These are phyloP conservation scores for Antheraea mylitta DNA, from an alignment of 1,140 invertebrate species.

Conservation along the genomic window DNA sequence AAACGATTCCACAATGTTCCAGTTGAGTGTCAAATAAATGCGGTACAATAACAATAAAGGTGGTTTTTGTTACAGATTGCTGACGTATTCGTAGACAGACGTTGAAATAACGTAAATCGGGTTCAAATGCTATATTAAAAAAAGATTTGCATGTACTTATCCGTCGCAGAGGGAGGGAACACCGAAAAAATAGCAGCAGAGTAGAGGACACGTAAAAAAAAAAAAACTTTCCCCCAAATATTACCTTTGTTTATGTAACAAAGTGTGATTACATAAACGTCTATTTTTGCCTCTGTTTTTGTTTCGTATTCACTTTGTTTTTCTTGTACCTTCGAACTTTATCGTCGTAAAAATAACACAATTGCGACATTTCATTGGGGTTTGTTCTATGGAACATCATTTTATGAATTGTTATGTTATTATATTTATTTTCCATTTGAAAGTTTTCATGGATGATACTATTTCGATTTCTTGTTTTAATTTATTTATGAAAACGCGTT, in stretches of 20 bases:
- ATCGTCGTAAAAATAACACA: slow-evolving; percentile 17
- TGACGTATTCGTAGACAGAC: slow-evolving; percentile 68
- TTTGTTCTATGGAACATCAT: slow-evolving; percentile 11
- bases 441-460: too few relatives aligned
- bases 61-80: slow-evolving; percentile 72
- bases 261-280: slow-evolving; percentile 13
- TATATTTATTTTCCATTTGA: too few relatives aligned
- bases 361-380: slow-evolving; percentile 10
- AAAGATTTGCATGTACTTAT: slow-evolving; percentile 61
- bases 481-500: too few relatives aligned
- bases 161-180: slow-evolving; percentile 2
- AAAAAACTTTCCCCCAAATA: neutral
- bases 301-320: slow-evolving; percentile 15
- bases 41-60: slow-evolving; percentile 75
- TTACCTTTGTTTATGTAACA: slow-evolving; percentile 8
- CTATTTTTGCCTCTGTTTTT: slow-evolving; percentile 11
- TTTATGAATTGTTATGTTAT: too few relatives aligned
- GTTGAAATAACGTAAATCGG: slow-evolving; percentile 57
- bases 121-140: slow-evolving; percentile 67
- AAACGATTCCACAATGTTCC: slow-evolving; percentile 62
- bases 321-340: slow-evolving; percentile 13
- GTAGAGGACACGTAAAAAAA: slow-evolving; percentile 29
- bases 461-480: too few relatives aligned
- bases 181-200: neutral
- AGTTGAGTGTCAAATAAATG: slow-evolving; percentile 66